These are phyloP conservation scores for Tinamus guttatus DNA, from an alignment of 2,113 vertebrate genomes.

Conservation along the genomic window DNA sequence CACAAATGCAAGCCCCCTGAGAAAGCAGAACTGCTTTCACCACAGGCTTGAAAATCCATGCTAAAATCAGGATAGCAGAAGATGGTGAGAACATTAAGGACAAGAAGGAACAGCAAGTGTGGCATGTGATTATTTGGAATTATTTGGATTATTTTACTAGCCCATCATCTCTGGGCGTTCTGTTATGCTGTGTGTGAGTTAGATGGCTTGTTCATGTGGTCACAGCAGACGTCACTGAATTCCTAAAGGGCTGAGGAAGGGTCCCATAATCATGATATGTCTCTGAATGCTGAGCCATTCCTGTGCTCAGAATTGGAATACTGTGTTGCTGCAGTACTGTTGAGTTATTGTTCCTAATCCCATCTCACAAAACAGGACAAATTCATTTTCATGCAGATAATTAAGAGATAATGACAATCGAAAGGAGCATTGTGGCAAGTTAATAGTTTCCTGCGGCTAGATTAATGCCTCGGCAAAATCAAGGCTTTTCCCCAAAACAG, in stretches of 20 bases:
- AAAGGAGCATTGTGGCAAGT: constrained; percentile 59
- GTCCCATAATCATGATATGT: not conserved
- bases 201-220: not conserved
- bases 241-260: not conserved
- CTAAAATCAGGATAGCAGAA: not conserved
- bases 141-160: too few species aligned
- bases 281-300: not conserved
- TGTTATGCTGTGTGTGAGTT: not conserved
- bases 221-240: not conserved
- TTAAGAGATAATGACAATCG: constrained; percentile 68
- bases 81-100: not conserved
- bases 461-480: constrained; percentile 61
- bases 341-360: constrained; percentile 46
- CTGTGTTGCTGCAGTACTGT: constrained; percentile 12
- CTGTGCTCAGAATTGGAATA: constrained; percentile 41
- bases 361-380: constrained; percentile 63
- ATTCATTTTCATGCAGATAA: constrained; percentile 62
- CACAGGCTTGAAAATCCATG: not conserved
- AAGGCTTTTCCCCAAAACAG: constrained; percentile 38
- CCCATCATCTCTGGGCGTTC: not conserved
- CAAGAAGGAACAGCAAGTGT: not conserved
- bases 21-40: not conserved
- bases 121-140: not conserved
- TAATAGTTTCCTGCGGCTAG: constrained; percentile 57
- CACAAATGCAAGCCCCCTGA: not conserved